Percentiles rank a stretch among this genome's conserved stretches.
These are phyloP conservation scores for Miltochrista miniata DNA, from an alignment of 2,888 invertebrate genomes.

Conservation along the genomic window DNA sequence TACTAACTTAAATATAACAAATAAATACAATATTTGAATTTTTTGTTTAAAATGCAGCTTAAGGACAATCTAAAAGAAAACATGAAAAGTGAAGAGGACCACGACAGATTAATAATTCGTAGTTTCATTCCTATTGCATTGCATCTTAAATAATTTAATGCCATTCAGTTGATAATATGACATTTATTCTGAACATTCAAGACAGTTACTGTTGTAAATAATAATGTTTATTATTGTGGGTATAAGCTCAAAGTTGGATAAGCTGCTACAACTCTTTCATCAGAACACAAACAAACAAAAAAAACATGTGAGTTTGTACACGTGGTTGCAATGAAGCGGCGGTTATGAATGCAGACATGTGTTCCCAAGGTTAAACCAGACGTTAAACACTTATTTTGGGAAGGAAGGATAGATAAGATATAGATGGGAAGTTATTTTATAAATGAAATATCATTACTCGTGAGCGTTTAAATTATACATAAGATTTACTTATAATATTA, in stretches of 20 bases:
- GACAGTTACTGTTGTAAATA: background rate
- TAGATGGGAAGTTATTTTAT: background rate
- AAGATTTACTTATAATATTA: no score
- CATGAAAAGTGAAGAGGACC: no score
- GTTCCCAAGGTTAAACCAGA: constrained; percentile 7
- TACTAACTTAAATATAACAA: no score
- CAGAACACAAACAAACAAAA: constrained; percentile 3
- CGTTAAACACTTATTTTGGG: constrained; percentile 9
- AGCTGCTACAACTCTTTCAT: constrained; percentile 10
- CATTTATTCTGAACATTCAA: background rate
- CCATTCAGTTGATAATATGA: no score
- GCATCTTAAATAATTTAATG: no score
- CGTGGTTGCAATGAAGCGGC: constrained; percentile 7
- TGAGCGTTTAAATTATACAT: no score
- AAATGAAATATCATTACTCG: no score
- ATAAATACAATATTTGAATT: no score
- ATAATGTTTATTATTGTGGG: background rate
- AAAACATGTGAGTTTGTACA: constrained; percentile 3
- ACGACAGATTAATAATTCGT: no score
- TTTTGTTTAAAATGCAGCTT: no score
- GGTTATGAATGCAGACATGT: constrained; percentile 6
- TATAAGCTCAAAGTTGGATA: constrained; percentile 2
- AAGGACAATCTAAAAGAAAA: no score
- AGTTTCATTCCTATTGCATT: no score
- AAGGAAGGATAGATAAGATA: background rate